Conservation (phyloP, 2,888 invertebrate genomes). For the Gari tellinella region DNA sequence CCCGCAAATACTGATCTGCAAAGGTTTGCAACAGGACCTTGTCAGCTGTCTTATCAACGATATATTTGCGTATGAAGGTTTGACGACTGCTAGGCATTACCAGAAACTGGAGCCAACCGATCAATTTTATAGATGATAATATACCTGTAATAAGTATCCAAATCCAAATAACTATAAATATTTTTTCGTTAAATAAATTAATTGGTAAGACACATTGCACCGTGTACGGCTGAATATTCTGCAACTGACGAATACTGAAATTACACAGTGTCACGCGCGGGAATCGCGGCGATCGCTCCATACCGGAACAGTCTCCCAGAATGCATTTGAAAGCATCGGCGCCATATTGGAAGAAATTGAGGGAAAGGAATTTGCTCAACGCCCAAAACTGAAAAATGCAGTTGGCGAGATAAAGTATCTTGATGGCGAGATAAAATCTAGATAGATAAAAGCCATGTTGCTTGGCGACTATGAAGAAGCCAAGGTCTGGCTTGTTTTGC, state of each 20-base stretch:
- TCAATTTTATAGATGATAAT: slow-evolving; percentile 43
- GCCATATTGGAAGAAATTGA: slow-evolving; percentile 58
- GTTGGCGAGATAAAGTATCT: slow-evolving; percentile 60
- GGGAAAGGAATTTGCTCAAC: slow-evolving; percentile 63
- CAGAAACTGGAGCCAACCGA: slow-evolving; percentile 15
- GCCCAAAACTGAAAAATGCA: slow-evolving; percentile 65
- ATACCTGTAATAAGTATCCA: slow-evolving; percentile 61
- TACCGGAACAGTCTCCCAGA: slow-evolving; percentile 34
- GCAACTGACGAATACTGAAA: slow-evolving; percentile 63
- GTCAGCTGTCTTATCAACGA: slow-evolving; percentile 49
- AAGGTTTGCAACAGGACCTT: slow-evolving; percentile 61
- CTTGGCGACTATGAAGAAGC: slow-evolving; percentile 56
- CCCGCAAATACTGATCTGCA: slow-evolving; percentile 60
- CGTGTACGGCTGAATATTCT: slow-evolving; percentile 62
- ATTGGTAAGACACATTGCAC: slow-evolving; percentile 70
- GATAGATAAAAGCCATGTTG: slow-evolving; percentile 64
- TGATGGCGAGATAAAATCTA: slow-evolving; percentile 61
- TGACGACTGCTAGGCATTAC: slow-evolving; percentile 48
- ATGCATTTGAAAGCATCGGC: slow-evolving; percentile 55
- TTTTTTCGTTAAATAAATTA: slow-evolving; percentile 69
- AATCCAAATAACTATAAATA: slow-evolving; percentile 69
- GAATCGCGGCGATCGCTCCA: slow-evolving; percentile 57
- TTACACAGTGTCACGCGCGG: slow-evolving; percentile 71
- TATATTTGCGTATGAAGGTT: slow-evolving; percentile 56
- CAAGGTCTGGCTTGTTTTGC: slow-evolving; percentile 47